Evolutionary conservation across 2,888 invertebrate genomes (phyloP).

Genomic region (Cabera pusaria): DNA sequence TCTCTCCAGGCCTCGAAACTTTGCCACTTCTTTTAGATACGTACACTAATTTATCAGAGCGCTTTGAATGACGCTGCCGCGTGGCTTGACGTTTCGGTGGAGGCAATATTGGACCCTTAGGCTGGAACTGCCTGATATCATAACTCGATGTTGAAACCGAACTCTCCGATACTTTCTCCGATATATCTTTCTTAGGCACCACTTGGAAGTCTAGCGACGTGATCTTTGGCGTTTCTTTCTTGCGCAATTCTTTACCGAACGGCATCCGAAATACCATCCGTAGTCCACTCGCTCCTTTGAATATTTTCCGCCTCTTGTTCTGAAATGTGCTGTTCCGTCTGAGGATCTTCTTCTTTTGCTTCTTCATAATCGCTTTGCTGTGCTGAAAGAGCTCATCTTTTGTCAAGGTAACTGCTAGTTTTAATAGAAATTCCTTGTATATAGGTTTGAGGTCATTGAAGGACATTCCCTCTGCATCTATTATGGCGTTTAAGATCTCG

Average conservation of each 20-base stretch:
- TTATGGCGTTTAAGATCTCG: slow-evolving; percentile 93
- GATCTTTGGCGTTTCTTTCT: slow-evolving; percentile 54
- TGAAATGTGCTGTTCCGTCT: slow-evolving; percentile 81
- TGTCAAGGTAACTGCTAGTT: slow-evolving; percentile 94
- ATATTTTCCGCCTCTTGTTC: slow-evolving; percentile 83
- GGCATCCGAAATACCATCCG: slow-evolving; percentile 86
- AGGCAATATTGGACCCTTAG: slow-evolving; percentile 76
- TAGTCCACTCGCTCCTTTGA: slow-evolving; percentile 84
- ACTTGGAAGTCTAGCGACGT: slow-evolving; percentile 50
- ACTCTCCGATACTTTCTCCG: slow-evolving; percentile 79
- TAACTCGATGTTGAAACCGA: slow-evolving; percentile 85
- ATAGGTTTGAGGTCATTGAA: slow-evolving; percentile 96
- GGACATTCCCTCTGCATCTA: slow-evolving; percentile 96
- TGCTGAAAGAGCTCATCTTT: slow-evolving; percentile 95
- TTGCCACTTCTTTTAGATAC: slow-evolving; percentile 70
- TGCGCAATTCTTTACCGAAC: slow-evolving; percentile 71
- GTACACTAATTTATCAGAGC: slow-evolving; percentile 66
- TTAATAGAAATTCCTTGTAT: slow-evolving; percentile 94
- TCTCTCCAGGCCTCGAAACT: slow-evolving; percentile 79
- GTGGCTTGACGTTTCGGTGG: slow-evolving; percentile 69
- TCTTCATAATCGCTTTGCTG: slow-evolving; percentile 94
- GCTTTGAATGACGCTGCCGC: slow-evolving; percentile 67
- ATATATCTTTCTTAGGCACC: slow-evolving; percentile 39
- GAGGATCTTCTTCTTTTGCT: slow-evolving; percentile 89
- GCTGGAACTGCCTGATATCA: slow-evolving; percentile 84